Conservation (phyloP, 2,797 vertebrate genomes). For the Atherinosoma microstoma region DNA sequence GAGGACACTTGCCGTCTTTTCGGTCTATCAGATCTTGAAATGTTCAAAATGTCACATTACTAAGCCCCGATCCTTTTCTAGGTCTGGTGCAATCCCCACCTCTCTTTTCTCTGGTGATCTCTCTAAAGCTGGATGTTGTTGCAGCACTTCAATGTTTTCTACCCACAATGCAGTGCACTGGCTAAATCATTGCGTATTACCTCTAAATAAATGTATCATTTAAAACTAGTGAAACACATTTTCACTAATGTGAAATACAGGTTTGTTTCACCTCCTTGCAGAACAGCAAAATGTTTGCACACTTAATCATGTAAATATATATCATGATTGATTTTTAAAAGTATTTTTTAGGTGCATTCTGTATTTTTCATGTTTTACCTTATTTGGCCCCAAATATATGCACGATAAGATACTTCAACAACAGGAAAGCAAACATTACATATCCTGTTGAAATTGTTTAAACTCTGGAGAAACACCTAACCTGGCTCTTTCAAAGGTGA, state of each 20-base stretch:
- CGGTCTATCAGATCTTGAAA: constrained; percentile 47
- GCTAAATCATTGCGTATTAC: constrained; percentile 45
- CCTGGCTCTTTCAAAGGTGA: not conserved
- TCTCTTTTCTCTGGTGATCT: constrained; percentile 19
- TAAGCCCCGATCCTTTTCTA: constrained; percentile 23
- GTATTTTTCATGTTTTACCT: constrained; percentile 25
- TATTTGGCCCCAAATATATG: not conserved
- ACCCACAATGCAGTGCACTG: constrained; percentile 30
- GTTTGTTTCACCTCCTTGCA: constrained; percentile 18
- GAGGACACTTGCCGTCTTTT: constrained; percentile 44
- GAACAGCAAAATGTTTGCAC: constrained; percentile 14
- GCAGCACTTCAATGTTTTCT: constrained; percentile 14
- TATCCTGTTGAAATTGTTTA: constrained; percentile 41
- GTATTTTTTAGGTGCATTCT: constrained; percentile 3
- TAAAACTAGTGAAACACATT: constrained; percentile 35
- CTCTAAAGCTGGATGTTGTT: constrained; percentile 8
- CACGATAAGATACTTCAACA: constrained; percentile 1
- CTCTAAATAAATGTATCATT: constrained; percentile 22
- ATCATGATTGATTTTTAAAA: constrained; percentile 43
- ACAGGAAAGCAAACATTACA: constrained; percentile 36
- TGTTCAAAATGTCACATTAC: constrained; percentile 38
- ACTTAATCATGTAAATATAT: constrained; percentile 48
- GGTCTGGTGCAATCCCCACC: not conserved
- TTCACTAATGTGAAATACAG: constrained; percentile 33
- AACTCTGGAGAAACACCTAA: not conserved